These are phyloP conservation scores for Paramuricea clavata DNA, from an alignment of 92 coral and sea anemone species.

Conservation along the genomic window DNA sequence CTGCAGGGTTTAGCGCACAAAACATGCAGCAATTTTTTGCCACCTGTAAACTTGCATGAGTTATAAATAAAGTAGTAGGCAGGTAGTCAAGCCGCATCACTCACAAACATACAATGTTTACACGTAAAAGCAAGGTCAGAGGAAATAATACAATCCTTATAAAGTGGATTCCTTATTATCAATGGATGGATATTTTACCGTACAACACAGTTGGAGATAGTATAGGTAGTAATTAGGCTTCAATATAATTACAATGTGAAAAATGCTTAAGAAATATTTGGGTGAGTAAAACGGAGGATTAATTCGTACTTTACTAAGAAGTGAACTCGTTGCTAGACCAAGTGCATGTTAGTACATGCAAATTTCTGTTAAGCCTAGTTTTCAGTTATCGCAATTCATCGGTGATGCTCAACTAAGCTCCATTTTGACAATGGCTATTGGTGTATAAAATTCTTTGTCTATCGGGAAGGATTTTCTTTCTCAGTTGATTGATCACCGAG, in stretches of 20 bases:
- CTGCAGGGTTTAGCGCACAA: no score
- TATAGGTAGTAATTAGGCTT: no score
- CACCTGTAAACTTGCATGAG: neutral
- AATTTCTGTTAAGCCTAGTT: no score
- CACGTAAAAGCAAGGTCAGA: neutral
- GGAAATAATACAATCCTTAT: neutral
- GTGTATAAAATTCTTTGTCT: no score
- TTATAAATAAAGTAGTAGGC: neutral
- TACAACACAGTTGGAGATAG: neutral
- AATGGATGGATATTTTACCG: neutral
- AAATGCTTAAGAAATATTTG: neutral
- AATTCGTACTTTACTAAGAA: neutral
- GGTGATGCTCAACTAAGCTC: no score
- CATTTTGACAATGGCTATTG: no score
- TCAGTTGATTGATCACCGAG: no score
- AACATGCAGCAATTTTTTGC: neutral
- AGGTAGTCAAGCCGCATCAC: neutral
- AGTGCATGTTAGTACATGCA: no score
- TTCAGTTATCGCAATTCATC: no score
- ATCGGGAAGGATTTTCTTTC: no score
- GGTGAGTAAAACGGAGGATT: neutral
- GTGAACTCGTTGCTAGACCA: neutral
- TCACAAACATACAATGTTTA: neutral
- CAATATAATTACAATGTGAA: neutral
- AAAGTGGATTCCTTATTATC: neutral